Evolutionary conservation across 64 coral and sea anemone genomes (phyloP), one percentile per base, ranked within the genome.

Genomic region (Dendronephthya gigantea): DNA sequence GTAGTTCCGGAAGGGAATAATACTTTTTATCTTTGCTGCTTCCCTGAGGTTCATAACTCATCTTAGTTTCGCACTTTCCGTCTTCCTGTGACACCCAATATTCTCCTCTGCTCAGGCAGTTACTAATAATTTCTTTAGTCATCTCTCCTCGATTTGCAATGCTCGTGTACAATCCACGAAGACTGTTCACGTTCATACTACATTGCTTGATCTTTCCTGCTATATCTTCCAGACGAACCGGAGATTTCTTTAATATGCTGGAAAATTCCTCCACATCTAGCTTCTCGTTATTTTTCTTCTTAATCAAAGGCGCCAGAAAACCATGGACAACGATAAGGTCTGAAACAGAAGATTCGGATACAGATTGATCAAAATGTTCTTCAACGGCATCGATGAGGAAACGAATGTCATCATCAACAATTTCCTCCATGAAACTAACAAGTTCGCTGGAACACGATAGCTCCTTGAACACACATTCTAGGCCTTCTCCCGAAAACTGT

Each of bases 101-200:
- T 15, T 28, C 25, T 13, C 94, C 94, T 82, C 76, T 84, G 2
- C 59, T 83, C n/a, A 97, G 79, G 34, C 91, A 91, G 87, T 88
- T 97, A 23, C 59, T 84, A 27, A 97, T 93, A 25, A 97, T 91
- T 79, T 97, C 91, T 82, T 93, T 93, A 28, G 94, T 97, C 75
- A 97, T 87, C 29, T 97, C 94, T 32, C 91, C 94, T 40, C 94
- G 84, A 50, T 93, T 97, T 39, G 91, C 89, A 39, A 97, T 76
- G 36, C 86, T 97, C 68, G 76, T 91, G 87, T 97, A 91, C 0
- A 97, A 79, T 29, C 90, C 92, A 59, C 86, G 43, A 1, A 97
- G 82, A 51, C 94, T 97, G 49, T 97, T 91, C 25, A 97, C 94
- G 35, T 92, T 92, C 36, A 35, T 43, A 36, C 94, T 86, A 14